A percentile compares a stretch with the other conserved stretches of the same genome.
These are phyloP conservation scores for Brotogeris chrysoptera DNA, from an alignment of 2,797 vertebrate species.

Conservation along the genomic window DNA sequence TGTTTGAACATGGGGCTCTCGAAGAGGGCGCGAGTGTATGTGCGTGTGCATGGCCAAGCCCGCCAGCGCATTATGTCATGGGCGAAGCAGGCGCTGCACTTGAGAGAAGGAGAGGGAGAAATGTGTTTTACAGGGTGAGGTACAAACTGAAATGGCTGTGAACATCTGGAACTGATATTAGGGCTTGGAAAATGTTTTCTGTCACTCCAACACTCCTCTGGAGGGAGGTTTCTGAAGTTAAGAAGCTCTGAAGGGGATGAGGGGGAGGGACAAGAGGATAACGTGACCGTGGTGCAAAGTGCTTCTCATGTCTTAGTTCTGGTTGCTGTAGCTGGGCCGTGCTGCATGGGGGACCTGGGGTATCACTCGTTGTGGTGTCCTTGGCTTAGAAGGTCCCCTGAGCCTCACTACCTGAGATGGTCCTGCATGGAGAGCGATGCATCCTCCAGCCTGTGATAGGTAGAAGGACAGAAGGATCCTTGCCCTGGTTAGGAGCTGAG, in stretches of 20 bases:
- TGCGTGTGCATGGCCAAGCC: background rate
- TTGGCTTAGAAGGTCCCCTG: background rate
- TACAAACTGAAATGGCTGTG: slow-evolving; percentile 73
- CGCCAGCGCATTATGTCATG: slow-evolving; percentile 66
- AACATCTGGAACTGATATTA: slow-evolving; percentile 81
- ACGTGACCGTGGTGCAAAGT: background rate
- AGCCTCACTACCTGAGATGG: background rate
- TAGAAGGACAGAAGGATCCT: background rate
- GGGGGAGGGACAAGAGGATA: slow-evolving; percentile 17
- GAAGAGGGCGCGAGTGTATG: background rate
- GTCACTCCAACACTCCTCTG: slow-evolving; percentile 66
- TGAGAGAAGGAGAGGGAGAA: slow-evolving; percentile 55
- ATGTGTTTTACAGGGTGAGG: slow-evolving; percentile 77
- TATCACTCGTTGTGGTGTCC: fast-evolving
- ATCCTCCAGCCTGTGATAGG: background rate
- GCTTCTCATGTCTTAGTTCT: slow-evolving; percentile 23
- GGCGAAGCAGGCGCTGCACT: slow-evolving; percentile 52
- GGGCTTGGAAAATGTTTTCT: slow-evolving; percentile 74
- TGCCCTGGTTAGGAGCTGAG: background rate
- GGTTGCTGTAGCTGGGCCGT: fast-evolving
- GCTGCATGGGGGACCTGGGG: background rate
- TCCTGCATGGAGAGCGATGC: background rate
- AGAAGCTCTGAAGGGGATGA: slow-evolving; percentile 54
- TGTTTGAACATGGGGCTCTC: slow-evolving; percentile 51
- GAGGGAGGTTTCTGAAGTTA: slow-evolving; percentile 69